Conservation (phyloP, 2,888 invertebrate genomes). For the Luffia ferchaultella region DNA sequence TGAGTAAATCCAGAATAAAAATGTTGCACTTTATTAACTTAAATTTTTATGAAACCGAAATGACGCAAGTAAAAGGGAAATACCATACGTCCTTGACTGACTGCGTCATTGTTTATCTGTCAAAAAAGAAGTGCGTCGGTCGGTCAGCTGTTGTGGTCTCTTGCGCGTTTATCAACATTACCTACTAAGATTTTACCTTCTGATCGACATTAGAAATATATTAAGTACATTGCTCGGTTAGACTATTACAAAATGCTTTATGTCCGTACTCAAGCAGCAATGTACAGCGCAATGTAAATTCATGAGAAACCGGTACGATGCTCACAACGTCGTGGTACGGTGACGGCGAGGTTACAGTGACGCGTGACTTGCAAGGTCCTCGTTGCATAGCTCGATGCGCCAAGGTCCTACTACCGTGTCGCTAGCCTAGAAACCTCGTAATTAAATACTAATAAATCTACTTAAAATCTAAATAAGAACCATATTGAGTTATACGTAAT, state of each 20-base stretch:
- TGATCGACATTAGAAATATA: too few species aligned
- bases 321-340: conserved; percentile 40
- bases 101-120: conserved; percentile 58
- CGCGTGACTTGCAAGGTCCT: conserved; percentile 67
- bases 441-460: background rate
- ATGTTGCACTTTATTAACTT: too few species aligned
- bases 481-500: background rate
- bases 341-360: conserved; percentile 64
- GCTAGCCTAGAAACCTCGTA: background rate
- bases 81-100: conserved; percentile 57
- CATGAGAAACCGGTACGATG: conserved; percentile 23
- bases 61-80: conserved; percentile 45
- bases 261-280: conserved; percentile 22
- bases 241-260: background rate
- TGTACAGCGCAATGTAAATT: conserved; percentile 20
- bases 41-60: conserved; percentile 11
- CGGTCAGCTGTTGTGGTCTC: conserved; percentile 61
- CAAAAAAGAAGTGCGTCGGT: conserved; percentile 48
- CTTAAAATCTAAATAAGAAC: background rate
- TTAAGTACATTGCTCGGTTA: conserved; percentile 25
- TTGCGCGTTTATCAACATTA: conserved; percentile 54
- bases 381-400: conserved; percentile 66
- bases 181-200: conserved; percentile 22
- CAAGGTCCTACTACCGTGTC: conserved; percentile 33
- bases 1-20: too few species aligned